Percentiles rank a stretch among this genome's conserved stretches.
Conservation (phyloP, 2,113 vertebrate species). For the Sclerurus mexicanus region DNA sequence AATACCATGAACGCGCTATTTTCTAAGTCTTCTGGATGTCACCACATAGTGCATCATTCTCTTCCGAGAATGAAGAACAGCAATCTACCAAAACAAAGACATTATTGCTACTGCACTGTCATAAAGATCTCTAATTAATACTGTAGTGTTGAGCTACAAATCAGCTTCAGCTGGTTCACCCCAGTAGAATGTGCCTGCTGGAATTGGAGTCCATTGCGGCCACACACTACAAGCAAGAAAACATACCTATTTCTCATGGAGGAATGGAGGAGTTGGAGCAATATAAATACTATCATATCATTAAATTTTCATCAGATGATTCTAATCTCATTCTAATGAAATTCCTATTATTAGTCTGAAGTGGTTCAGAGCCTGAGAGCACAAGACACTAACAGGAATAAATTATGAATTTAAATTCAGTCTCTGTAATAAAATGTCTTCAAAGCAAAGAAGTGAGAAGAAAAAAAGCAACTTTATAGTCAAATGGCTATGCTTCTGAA, state of each 20-base stretch:
- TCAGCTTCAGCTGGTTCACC: neutral
- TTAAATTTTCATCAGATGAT: conserved; percentile 3
- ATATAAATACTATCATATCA: neutral
- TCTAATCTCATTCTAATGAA: conserved; percentile 3
- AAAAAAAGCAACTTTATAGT: neutral
- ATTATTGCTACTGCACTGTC: neutral
- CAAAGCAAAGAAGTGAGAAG: neutral
- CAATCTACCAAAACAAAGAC: conserved; percentile 26
- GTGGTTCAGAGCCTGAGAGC: neutral
- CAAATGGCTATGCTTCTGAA: neutral
- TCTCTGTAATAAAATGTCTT: neutral
- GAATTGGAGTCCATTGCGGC: neutral
- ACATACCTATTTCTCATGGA: neutral
- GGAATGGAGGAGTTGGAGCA: neutral
- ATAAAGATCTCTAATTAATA: neutral
- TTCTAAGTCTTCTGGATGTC: conserved; percentile 15
- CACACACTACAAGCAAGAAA: neutral
- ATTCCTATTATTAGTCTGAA: neutral
- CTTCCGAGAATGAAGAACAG: neutral
- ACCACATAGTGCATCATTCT: conserved; percentile 9
- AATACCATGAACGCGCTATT: neutral
- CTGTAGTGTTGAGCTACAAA: neutral
- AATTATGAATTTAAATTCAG: neutral
- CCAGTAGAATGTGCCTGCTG: neutral
- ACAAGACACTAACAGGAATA: neutral